Evolutionary conservation across 1,140 invertebrate species (phyloP), one percentile per base, ranked within the genome.

Genomic region (Pseudomyrmex sp.): DNA sequence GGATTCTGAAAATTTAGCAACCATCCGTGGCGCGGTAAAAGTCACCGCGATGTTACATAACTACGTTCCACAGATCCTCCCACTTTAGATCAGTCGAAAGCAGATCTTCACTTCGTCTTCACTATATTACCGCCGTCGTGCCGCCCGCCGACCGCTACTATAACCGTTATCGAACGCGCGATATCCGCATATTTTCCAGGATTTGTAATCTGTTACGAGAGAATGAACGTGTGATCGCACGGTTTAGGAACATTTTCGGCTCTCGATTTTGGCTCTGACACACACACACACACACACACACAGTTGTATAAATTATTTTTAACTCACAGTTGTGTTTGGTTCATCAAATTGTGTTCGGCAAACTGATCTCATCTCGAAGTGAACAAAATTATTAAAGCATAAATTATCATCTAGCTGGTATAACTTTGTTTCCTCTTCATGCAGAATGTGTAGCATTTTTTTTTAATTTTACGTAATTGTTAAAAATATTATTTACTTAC

Each of bases 11-110:
- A 46, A 72, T 85, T 85, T 80, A 72, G 70, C 76, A 72, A 84
- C 26, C 54, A 62, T 84, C 23, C 46, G 63, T 72, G 54, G 58
- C 50, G 83, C 68, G 70, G 83, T 85, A 87, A 87, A 87, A 87
- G 85, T 85, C 85, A 58, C 7, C 35, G 15, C 1, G 70, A 35
- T 65, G 65, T 87, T 87, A 69, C 83, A 58, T 76, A 87, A 87
- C 46, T 35, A 65, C 48, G 20, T 74, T 48, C 44, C 15, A 61
- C 61, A 18, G 61, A 80, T 86, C 52, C 75, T 84, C 26, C 62
- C 54, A 59, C 61, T 66, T 66, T 58, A 52, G 44, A 66, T 82
- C 69, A 65, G 65, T 82, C 56, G 77, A 84, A 79, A 86, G 61
- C 74, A 56, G 73, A 83, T 84, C 26, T 70, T 66, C 54, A 52